phyloP scores from a whole-genome alignment of 2,113 vertebrate species.

The Pogona vitticeps region DNA sequence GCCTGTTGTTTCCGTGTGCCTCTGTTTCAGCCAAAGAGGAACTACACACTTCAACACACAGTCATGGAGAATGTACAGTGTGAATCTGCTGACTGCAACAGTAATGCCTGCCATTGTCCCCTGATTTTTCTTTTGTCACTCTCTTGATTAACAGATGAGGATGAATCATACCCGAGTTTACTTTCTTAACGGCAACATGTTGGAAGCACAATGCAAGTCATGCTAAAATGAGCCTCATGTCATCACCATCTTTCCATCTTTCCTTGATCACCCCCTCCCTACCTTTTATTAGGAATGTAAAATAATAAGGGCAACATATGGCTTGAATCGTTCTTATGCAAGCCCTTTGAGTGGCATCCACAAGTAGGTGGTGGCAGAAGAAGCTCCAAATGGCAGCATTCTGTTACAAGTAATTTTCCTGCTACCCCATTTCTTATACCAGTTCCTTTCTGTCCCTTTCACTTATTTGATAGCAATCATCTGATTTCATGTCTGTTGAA shows the following conservation, averaged over 20 bases:
- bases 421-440: conserved; percentile 42
- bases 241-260: not conserved
- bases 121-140: too few relatives aligned
- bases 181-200: too few relatives aligned
- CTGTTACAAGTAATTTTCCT: conserved; percentile 35
- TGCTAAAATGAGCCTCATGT: not conserved
- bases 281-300: conserved; percentile 40
- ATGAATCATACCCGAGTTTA: too few relatives aligned
- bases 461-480: conserved; percentile 31
- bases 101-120: too few relatives aligned
- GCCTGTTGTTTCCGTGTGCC: too few relatives aligned
- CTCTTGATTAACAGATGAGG: too few relatives aligned
- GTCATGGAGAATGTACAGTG: too few relatives aligned
- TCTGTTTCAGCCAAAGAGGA: too few relatives aligned
- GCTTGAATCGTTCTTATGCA: conserved; percentile 21
- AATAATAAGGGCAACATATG: not conserved
- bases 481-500: conserved; percentile 36
- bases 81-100: too few relatives aligned
- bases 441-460: not conserved
- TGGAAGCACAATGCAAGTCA: not conserved
- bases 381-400: conserved; percentile 27
- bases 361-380: not conserved
- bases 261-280: conserved; percentile 58
- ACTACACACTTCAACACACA: too few relatives aligned
- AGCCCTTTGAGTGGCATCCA: conserved; percentile 24